Percentiles rank a stretch among this genome's conserved stretches.
Evolutionary conservation across 2,888 invertebrate genomes (phyloP).

Genomic region (Ptilodon capucinus): DNA sequence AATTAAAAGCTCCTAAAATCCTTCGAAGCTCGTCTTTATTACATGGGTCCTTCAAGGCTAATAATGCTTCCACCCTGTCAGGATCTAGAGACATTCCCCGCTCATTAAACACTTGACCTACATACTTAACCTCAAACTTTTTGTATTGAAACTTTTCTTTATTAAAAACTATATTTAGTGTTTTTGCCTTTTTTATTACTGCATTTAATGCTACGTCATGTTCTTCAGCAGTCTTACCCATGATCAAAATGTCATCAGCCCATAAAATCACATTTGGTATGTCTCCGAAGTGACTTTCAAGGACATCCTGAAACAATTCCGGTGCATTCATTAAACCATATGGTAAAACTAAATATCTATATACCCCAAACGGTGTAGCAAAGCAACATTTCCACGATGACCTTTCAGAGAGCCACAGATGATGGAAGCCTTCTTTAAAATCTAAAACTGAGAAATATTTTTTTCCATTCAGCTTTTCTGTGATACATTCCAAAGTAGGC

Average conservation of each 20-base stretch:
- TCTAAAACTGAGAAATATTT: constrained; percentile 17
- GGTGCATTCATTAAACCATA: constrained; percentile 2
- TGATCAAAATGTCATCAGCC: background rate
- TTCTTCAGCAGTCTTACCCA: background rate
- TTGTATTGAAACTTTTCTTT: background rate
- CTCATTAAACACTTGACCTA: background rate
- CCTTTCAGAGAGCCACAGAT: constrained; percentile 5
- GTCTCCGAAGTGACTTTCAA: background rate
- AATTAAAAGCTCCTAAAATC: background rate
- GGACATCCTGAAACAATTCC: background rate
- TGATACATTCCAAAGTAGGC: constrained; percentile 14
- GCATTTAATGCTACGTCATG: background rate
- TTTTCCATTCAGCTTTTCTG: constrained; percentile 11
- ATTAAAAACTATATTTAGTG: background rate
- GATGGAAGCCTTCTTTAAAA: constrained; percentile 19
- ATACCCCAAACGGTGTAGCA: constrained; percentile 2
- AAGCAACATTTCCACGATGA: constrained; percentile 20
- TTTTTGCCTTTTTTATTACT: background rate
- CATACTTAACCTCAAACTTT: background rate
- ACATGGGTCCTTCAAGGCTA: background rate
- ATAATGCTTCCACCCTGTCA: background rate
- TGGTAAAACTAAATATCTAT: constrained; percentile 3
- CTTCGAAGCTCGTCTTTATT: background rate
- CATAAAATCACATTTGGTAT: background rate
- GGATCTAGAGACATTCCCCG: background rate